A percentile compares a stretch with the other conserved stretches of the same genome.
phyloP scores from a whole-genome alignment of 2,888 invertebrate genomes.

The Hetaerina titia region DNA sequence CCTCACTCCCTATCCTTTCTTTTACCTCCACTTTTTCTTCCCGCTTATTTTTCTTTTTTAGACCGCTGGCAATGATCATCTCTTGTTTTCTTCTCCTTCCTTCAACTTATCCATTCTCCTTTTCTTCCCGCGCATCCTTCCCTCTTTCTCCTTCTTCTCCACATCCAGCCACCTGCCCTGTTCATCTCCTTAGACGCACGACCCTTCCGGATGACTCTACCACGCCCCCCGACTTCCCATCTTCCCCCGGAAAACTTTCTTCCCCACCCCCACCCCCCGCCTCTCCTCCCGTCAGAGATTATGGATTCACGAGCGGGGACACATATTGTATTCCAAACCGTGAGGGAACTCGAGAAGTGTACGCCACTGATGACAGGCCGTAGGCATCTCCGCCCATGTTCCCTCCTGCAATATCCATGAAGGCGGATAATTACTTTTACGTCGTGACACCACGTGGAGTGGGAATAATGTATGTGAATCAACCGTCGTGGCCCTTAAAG shows the following conservation, averaged over 20 bases:
- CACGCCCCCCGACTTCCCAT: background rate
- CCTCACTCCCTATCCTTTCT: background rate
- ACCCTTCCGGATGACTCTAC: background rate
- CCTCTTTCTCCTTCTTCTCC: background rate
- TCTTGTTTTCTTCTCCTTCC: background rate
- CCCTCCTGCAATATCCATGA: constrained; percentile 35
- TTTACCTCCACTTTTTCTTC: background rate
- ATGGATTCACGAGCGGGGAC: constrained; percentile 8
- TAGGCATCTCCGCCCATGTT: background rate
- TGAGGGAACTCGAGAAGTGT: background rate
- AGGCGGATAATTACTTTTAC: constrained; percentile 36
- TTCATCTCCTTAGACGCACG: background rate
- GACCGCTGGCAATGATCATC: background rate
- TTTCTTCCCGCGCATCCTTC: background rate
- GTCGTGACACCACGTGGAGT: background rate
- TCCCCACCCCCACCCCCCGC: background rate
- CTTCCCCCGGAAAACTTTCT: background rate
- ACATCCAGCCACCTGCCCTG: background rate
- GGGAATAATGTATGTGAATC: constrained; percentile 53
- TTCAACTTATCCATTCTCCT: background rate
- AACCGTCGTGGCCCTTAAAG: background rate
- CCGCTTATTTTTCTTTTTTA: background rate
- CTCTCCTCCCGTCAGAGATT: background rate
- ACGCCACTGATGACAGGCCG: constrained; percentile 29
- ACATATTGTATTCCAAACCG: background rate